phyloP scores from a whole-genome alignment of 2,113 vertebrate genomes.

The Bufo gargarizans region DNA sequence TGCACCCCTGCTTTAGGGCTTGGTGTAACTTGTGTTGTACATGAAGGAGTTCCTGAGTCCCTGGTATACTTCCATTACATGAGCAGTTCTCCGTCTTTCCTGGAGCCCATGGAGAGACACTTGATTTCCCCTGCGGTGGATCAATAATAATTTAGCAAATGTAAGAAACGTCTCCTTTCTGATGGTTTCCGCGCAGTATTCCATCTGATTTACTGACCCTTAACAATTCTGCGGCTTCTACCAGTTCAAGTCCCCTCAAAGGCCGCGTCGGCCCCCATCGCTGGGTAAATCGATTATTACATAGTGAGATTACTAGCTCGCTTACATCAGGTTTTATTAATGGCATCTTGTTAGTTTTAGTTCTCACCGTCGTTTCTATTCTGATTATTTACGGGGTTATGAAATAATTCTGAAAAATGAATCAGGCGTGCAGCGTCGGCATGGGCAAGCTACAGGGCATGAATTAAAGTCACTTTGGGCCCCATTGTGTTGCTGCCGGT shows the following conservation, averaged over 20 bases:
- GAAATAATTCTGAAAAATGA: neutral
- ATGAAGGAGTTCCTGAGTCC: too few relatives aligned
- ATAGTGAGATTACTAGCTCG: neutral
- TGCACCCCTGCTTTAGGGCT: too few relatives aligned
- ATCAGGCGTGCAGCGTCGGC: neutral
- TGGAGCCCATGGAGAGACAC: neutral
- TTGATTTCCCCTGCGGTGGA: neutral
- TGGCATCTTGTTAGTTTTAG: neutral
- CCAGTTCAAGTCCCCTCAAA: too few relatives aligned
- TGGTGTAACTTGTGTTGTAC: too few relatives aligned
- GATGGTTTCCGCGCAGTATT: neutral
- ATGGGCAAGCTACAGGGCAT: neutral
- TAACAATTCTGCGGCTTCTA: neutral
- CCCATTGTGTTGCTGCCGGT: constrained; percentile 52
- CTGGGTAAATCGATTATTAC: neutral
- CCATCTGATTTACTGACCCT: too few relatives aligned
- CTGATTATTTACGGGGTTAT: neutral
- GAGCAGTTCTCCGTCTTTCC: too few relatives aligned
- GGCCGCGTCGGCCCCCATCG: neutral
- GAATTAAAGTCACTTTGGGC: constrained; percentile 60
- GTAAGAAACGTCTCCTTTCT: neutral
- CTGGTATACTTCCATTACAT: too few relatives aligned
- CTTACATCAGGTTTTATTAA: neutral
- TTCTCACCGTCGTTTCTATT: neutral
- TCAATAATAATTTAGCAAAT: neutral